Evolutionary conservation across 2,888 invertebrate genomes (phyloP).

Genomic region (Trilocha varians): DNA sequence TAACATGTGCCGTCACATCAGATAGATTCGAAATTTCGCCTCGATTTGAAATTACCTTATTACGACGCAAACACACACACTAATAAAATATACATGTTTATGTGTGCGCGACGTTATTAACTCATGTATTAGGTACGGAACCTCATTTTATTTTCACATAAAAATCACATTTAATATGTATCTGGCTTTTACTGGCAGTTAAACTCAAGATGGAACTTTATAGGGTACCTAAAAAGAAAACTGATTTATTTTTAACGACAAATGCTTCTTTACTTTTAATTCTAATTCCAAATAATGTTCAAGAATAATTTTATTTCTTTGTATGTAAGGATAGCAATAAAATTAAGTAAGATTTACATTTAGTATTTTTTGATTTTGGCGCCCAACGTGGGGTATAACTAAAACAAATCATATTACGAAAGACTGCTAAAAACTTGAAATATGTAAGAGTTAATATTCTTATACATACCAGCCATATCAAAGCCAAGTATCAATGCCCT

Average conservation of each 20-base stretch:
- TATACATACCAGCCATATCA: constrained; percentile 47
- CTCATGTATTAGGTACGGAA: not conserved
- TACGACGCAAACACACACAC: constrained; percentile 18
- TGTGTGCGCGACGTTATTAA: constrained; percentile 2
- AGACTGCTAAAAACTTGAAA: not conserved
- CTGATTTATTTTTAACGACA: not conserved
- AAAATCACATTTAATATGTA: not conserved
- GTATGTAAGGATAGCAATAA: no score
- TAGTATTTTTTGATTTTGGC: no score
- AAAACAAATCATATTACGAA: no score
- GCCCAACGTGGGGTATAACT: no score
- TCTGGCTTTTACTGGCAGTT: not conserved
- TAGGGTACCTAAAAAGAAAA: constrained; percentile 1
- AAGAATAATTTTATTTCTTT: no score
- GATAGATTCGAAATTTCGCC: constrained; percentile 18
- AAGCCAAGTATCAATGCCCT: no score
- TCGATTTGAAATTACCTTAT: constrained; percentile 19
- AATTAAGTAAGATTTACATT: no score
- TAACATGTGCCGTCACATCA: constrained; percentile 5
- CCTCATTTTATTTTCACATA: not conserved
- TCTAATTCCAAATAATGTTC: no score
- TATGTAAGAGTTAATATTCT: not conserved
- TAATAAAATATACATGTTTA: constrained; percentile 16
- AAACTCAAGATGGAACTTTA: not conserved
- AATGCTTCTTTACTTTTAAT: no score